Base-by-base conservation (phyloP, 1,140 invertebrate genomes). In the Apis dorsata region DNA sequence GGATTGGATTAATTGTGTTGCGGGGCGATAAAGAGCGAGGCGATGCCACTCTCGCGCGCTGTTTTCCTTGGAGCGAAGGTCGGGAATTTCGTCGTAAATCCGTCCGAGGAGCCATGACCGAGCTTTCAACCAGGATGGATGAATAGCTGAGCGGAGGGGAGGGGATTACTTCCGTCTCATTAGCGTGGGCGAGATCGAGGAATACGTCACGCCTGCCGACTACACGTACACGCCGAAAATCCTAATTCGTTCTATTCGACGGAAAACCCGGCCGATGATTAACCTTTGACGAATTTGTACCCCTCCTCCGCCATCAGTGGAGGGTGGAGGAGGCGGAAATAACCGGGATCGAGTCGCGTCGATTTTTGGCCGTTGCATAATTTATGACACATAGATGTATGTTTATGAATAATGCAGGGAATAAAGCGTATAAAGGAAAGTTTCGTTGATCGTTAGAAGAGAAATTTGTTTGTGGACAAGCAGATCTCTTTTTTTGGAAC, bases 101-200 rank as follows among this genome's bases (percentile, higher is more conserved):
- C 34, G 34, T 34, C 34, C 34, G 3, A 2, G 34, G 34, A 87
- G 87, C 85, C 83, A 87, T 87, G 85, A 81, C 86, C 86, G 85
- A 76, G 86, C 85, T 87, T 87, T 87, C 86, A 87, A 72, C 85
- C 60, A 87, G 85, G 62, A 81, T 82, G 85, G 87, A 87, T 87
- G 86, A 87, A 87, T 87, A 84, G 69, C 78, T 73, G 59, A 69
- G 69, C 13, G 9, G 24, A 10, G 12, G 76, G 77, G 44, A 78
- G 78, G 62, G 85, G 81, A 87, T 87, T 87, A 87, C 85, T 87
- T 87, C 86, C 86, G 86, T 87, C 86, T 87, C 86, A 87, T 87
- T 87, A 87, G 79, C 86, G 86, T 68, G 76, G 53, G 77, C 28
- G n/a, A 72, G 79, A 84, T 87, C 86, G 85, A 78, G 82, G 83